Conservation (phyloP, 64 coral and sea anemone species). For the Orbicella faveolata region DNA sequence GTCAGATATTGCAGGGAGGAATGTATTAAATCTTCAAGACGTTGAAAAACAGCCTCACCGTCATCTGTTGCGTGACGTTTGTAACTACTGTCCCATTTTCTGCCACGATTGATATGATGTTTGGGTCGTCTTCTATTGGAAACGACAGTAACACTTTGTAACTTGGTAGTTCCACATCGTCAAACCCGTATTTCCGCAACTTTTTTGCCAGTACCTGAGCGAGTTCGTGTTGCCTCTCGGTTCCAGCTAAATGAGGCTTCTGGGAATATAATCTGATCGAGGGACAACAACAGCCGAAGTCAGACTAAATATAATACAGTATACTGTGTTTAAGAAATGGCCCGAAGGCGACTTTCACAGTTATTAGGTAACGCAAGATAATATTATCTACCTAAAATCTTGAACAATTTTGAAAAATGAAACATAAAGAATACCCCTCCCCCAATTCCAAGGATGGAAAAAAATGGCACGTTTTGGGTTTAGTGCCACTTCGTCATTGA, state of each 20-base stretch:
- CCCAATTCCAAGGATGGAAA: too few relatives aligned
- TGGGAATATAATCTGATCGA: neutral
- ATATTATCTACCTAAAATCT: too few relatives aligned
- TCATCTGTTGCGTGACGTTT: constrained; percentile 32
- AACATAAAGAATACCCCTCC: too few relatives aligned
- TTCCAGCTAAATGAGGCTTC: constrained; percentile 7
- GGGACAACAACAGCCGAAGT: neutral
- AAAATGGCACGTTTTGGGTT: too few relatives aligned
- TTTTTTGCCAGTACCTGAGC: neutral
- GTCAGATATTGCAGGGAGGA: too few relatives aligned
- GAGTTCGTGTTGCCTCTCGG: neutral
- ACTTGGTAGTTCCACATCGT: constrained; percentile 45
- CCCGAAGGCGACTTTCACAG: too few relatives aligned
- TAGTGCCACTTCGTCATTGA: too few relatives aligned
- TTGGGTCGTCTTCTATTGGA: constrained; percentile 56
- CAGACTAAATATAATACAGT: neutral
- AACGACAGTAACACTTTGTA: constrained; percentile 55
- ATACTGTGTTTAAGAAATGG: neutral
- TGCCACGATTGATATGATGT: constrained; percentile 42
- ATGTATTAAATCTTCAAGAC: too few relatives aligned
- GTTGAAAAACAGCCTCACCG: constrained; percentile 13
- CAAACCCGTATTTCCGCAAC: constrained; percentile 35
- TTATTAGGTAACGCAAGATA: too few relatives aligned
- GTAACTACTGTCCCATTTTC: constrained; percentile 27
- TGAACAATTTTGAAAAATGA: too few relatives aligned